A percentile compares a stretch with the other conserved stretches of the same genome.
These are phyloP conservation scores for Heliocidaris erythrogramma DNA, from an alignment of 35 echinoderm and acorn worm genomes.

Conservation along the genomic window DNA sequence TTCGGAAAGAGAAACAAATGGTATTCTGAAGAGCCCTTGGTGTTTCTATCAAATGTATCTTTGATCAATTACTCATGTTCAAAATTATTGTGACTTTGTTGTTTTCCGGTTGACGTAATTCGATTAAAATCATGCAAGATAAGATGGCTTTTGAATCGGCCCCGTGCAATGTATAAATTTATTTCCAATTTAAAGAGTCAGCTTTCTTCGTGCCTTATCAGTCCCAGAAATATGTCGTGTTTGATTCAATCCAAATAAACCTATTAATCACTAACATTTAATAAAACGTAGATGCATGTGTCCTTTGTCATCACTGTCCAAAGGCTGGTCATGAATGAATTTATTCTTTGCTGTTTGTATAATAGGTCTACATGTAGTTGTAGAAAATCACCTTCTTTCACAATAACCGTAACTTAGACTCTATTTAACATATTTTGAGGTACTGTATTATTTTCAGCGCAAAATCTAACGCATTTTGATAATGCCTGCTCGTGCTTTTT, in stretches of 20 bases:
- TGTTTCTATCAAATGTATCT: not conserved
- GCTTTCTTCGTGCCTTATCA: not conserved
- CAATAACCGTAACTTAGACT: not conserved
- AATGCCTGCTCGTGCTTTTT: not conserved
- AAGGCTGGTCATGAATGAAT: not conserved
- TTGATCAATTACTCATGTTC: not conserved
- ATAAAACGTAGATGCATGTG: not conserved
- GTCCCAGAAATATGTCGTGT: not conserved
- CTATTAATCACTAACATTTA: not conserved
- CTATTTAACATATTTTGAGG: not conserved
- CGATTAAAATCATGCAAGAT: too few relatives aligned
- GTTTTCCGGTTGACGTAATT: too few relatives aligned
- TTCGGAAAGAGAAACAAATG: not conserved
- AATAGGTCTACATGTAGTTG: not conserved
- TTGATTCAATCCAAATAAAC: not conserved
- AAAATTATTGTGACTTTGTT: not conserved
- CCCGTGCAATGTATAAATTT: not conserved
- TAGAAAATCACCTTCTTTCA: not conserved
- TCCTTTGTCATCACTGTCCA: not conserved
- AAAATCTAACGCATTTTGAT: too few relatives aligned
- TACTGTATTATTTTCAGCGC: too few relatives aligned
- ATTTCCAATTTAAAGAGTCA: not conserved
- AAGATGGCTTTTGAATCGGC: not conserved
- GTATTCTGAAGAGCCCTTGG: not conserved
- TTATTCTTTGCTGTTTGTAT: not conserved